Percentiles rank a stretch among this genome's conserved stretches.
Conservation (phyloP, 2,888 invertebrate species). For the Serripes groenlandicus region DNA sequence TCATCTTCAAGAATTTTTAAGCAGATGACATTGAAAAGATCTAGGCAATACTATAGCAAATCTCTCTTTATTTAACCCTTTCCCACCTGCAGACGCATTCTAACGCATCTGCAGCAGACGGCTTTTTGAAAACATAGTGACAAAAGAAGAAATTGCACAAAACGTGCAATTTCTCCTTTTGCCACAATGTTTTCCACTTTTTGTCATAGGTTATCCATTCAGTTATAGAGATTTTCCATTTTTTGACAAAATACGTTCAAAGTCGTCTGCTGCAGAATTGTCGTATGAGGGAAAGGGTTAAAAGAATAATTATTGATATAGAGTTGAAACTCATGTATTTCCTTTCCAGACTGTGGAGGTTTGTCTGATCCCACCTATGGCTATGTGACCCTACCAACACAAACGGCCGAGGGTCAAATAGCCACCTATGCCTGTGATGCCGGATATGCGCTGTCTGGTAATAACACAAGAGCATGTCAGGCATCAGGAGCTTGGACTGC, state of each 20-base stretch:
- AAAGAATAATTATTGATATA: too few relatives aligned
- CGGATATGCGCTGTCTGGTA: constrained; percentile 44
- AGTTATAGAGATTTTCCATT: too few relatives aligned
- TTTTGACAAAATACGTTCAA: too few relatives aligned
- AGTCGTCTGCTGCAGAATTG: too few relatives aligned
- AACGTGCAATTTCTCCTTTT: not conserved
- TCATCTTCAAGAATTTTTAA: too few relatives aligned
- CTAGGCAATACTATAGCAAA: too few relatives aligned
- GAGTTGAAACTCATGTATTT: not conserved
- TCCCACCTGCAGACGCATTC: too few relatives aligned
- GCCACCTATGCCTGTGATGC: constrained; percentile 43
- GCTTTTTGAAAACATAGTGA: not conserved
- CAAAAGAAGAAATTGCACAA: not conserved
- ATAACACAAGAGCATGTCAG: constrained; percentile 33
- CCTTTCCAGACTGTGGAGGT: constrained; percentile 39
- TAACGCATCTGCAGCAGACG: too few relatives aligned
- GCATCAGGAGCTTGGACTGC: constrained; percentile 38
- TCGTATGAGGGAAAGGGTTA: not conserved
- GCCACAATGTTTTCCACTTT: not conserved
- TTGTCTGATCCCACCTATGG: constrained; percentile 38
- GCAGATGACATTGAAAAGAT: too few relatives aligned
- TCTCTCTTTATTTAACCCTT: too few relatives aligned
- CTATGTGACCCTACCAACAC: constrained; percentile 17
- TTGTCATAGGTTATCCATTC: too few relatives aligned
- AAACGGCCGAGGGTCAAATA: constrained; percentile 37